Evolutionary conservation across 2,113 vertebrate genomes (phyloP), one percentile per base, ranked within the genome.

Genomic region (Colistium nudipinnis): DNA sequence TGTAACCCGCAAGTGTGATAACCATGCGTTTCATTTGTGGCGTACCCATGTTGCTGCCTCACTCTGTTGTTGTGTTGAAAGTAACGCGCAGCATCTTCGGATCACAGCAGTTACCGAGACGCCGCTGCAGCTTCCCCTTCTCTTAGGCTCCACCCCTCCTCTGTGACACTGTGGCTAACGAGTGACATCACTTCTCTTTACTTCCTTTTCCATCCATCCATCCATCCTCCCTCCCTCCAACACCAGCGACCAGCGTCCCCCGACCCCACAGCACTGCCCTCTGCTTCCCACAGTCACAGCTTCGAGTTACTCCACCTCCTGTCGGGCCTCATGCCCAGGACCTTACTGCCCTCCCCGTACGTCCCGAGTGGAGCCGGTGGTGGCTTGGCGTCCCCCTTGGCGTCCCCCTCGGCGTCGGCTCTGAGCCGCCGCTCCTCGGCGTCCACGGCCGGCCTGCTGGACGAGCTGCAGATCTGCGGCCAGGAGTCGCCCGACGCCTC

Each of bases 381-480:
- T 79, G 28, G 78, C 62, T 70, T 38, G 33, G 55, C 24, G 67
- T 92, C 92, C 8, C 87, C 88, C 38, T 62, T 89, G 1, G 89
- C 87, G 47, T 94, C 91, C 66, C 91, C 92, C 5, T 82, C 93
- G 49, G 92, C 94, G 73, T 96, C 93, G 7, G 94, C 94, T 68
- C 89, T 93, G 87, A 95, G 95, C 61, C 91, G 94, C 89, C 91
- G 94, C 89, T 94, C 90, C 91, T 95, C 94, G 25, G 94, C 94
- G 38, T 94, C 90, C 76, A 95, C 94, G 63, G 91, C 88, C 17
- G 93, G 93, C 84, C 81, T 93, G 78, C 90, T 95, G 85, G 94
- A 95, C 75, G 94, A 95, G 87, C 92, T 95, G 84, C 95, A 95
- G 90, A 92, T 91, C 80, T 94, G 91, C 76, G 81, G 91, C 88